phyloP scores from a whole-genome alignment of 1,140 invertebrate species.

The Ceratina australensis region DNA sequence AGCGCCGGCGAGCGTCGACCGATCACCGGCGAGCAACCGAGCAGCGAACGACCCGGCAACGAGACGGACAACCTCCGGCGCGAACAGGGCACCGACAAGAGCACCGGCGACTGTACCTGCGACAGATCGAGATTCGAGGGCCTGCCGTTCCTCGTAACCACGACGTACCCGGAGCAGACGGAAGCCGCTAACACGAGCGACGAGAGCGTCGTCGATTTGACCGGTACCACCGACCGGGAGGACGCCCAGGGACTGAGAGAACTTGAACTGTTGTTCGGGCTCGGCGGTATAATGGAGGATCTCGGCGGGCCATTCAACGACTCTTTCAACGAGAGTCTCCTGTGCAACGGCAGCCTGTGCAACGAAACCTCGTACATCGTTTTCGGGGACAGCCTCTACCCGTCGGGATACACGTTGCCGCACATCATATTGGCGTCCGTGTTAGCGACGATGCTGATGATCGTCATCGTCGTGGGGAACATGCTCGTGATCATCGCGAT shows the following conservation, averaged over 20 bases:
- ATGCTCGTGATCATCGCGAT: conserved; percentile 98
- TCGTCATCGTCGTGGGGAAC: conserved; percentile 98
- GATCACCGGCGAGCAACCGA: conserved; percentile 9
- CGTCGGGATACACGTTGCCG: conserved; percentile 91
- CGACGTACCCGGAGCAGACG: background rate
- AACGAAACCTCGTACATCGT: conserved; percentile 69
- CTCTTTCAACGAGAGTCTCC: conserved; percentile 63
- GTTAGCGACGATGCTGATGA: conserved; percentile 95
- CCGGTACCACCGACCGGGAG: conserved; percentile 32
- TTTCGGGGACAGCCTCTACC: conserved; percentile 83
- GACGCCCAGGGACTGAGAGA: conserved; percentile 49
- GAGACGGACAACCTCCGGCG: background rate
- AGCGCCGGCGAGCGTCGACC: conserved; percentile 9
- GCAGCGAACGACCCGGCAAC: background rate
- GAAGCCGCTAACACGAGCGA: conserved; percentile 13
- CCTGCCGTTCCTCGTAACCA: background rate
- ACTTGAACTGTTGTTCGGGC: conserved; percentile 70
- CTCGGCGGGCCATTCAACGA: conserved; percentile 64
- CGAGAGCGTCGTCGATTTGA: conserved; percentile 15
- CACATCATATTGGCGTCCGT: conserved; percentile 94
- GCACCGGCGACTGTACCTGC: conserved; percentile 20
- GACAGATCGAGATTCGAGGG: conserved; percentile 7
- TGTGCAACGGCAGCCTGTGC: conserved; percentile 60
- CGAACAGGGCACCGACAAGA: background rate
- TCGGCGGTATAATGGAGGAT: conserved; percentile 69